Percentiles rank a stretch among this genome's conserved stretches.
Evolutionary conservation across 2,797 vertebrate genomes (phyloP).

Genomic region (Arremon aurantiirostris): DNA sequence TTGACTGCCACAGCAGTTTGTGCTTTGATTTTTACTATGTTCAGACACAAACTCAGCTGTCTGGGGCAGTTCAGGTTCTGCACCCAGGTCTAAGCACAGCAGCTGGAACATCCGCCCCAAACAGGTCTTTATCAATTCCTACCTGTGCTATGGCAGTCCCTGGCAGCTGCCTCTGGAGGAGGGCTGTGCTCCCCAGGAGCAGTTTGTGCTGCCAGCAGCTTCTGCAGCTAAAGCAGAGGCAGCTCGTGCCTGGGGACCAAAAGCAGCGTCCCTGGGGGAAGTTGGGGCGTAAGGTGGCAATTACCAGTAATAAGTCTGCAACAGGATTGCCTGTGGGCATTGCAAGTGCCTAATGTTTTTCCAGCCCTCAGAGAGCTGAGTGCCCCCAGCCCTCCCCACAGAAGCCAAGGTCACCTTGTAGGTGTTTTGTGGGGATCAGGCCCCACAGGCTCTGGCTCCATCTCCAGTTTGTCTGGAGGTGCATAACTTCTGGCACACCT

Average conservation of each 20-base stretch:
- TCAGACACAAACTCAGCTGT: neutral
- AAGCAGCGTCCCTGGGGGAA: neutral
- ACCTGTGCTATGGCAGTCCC: neutral
- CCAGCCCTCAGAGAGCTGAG: neutral
- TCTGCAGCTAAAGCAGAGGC: neutral
- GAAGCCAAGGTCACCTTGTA: neutral
- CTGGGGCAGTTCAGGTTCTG: neutral
- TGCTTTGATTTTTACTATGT: neutral
- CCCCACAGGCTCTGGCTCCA: neutral
- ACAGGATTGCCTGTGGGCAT: neutral
- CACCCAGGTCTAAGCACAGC: neutral
- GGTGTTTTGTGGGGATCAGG: neutral
- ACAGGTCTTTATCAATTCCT: neutral
- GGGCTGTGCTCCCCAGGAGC: neutral
- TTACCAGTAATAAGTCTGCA: neutral
- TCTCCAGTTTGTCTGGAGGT: neutral
- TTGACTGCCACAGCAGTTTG: neutral
- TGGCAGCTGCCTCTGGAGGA: neutral
- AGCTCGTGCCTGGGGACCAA: neutral
- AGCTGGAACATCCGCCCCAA: neutral
- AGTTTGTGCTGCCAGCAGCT: neutral
- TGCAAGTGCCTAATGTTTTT: neutral
- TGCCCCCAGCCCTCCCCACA: neutral
- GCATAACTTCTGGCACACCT: slow-evolving; percentile 24
- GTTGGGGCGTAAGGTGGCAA: neutral